These are phyloP conservation scores for Eublepharis macularius DNA, from an alignment of 2,113 vertebrate species.

Conservation along the genomic window DNA sequence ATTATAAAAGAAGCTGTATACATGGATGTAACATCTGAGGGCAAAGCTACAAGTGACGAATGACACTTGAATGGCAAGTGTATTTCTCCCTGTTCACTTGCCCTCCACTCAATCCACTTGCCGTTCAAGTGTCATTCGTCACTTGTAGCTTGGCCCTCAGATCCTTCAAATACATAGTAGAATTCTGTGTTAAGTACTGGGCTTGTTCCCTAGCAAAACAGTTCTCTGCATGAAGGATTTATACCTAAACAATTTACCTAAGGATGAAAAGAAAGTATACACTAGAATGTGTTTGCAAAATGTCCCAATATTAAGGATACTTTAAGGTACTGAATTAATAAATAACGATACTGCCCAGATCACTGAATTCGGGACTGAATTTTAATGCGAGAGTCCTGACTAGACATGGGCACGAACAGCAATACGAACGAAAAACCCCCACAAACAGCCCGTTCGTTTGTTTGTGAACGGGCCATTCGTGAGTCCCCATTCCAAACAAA, in stretches of 20 bases:
- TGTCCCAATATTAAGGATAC: neutral
- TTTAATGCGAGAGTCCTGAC: neutral
- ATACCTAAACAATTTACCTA: neutral
- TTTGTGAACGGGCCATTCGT: too few species aligned
- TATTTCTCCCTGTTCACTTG: too few species aligned
- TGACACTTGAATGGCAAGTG: too few species aligned
- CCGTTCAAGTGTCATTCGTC: too few species aligned
- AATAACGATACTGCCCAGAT: neutral
- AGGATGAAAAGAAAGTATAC: neutral
- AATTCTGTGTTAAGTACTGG: neutral
- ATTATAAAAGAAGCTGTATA: neutral
- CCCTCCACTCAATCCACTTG: too few species aligned
- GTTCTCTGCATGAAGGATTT: neutral
- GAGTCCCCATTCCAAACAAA: too few species aligned
- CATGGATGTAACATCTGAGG: neutral
- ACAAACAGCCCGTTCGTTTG: too few species aligned
- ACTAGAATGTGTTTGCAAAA: neutral
- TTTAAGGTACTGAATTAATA: neutral
- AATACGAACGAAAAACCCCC: too few species aligned
- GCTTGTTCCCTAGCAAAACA: neutral
- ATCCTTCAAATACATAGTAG: neutral
- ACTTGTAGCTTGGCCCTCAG: too few species aligned
- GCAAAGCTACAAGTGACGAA: too few species aligned
- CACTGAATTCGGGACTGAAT: neutral
- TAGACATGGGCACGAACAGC: too few species aligned